Base-by-base conservation (phyloP, 2,888 invertebrate species). In the Oegoconia quadripuncta region DNA sequence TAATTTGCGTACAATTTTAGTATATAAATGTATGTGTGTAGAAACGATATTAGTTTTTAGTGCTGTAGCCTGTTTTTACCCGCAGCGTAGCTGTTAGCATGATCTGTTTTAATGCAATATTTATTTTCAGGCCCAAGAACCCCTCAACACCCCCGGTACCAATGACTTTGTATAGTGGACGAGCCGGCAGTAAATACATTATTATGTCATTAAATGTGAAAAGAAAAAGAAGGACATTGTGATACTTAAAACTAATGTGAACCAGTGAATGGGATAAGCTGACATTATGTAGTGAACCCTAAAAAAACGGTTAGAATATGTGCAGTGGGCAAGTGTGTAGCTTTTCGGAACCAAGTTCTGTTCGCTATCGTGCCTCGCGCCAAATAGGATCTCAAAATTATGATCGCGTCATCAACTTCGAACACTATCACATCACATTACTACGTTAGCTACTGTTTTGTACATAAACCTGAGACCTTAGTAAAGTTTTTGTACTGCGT, bases 91-190 rank as follows among this genome's bases (percentile, higher is more conserved):
- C n/a, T n/a, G n/a, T n/a, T n/a, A n/a, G n/a, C n/a, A n/a, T n/a
- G n/a, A n/a, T n/a, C n/a, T n/a, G n/a, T n/a, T n/a, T n/a, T n/a
- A n/a, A n/a, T n/a, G n/a, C n/a, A 44, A n/a, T 66, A 70, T 77
- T 77, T 71, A 55, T 72, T 91, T 90, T 9, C 90, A 95, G 95
- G 93, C 93, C 67, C 92, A 93, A 88, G 93, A 94, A 88, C 95
- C 95, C 54, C 90, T 95, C 74, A 95, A 92, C 63, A 91, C 91
- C 77, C 91, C 92, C 68, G 93, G 93, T 75, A 92, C 92, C 74
- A 93, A 93, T 81, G 93, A 94, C 69, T 93, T 92, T 88, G 94
- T 94, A 89, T 94, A 89, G 78, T 83, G 75, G 69, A 45, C 67
- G 64, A 64, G 74, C 76, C 42, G 84, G 87, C 59, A 86, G 86